phyloP scores from a whole-genome alignment of 2,113 vertebrate species.

The Dasyprocta punctata region DNA sequence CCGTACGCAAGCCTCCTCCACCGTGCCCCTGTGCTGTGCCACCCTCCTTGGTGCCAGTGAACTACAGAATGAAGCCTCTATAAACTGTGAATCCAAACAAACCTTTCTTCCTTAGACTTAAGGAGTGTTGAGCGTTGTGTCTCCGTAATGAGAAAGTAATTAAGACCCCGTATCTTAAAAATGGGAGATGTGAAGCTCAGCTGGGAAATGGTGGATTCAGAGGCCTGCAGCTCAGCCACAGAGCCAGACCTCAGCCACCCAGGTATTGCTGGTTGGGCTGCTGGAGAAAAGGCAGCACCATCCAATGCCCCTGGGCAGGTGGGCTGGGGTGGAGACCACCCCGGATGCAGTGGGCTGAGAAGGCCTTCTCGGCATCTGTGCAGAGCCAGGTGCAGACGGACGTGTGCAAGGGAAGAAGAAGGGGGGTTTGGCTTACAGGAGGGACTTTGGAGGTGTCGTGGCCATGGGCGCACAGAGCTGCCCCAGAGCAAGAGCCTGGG shows the following conservation, averaged over 20 bases:
- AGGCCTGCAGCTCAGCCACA: background rate
- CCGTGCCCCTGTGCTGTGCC: background rate
- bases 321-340: background rate
- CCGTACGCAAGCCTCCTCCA: background rate
- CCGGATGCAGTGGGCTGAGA: background rate
- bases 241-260: background rate
- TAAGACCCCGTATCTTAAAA: background rate
- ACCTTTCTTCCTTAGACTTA: background rate
- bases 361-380: background rate
- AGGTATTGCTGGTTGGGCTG: too few species aligned
- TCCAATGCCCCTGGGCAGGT: accelerated
- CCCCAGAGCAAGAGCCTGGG: background rate
- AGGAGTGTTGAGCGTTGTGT: background rate
- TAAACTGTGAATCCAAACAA: background rate
- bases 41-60: background rate
- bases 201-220: background rate
- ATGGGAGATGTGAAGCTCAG: background rate
- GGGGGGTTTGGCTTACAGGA: background rate
- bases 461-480: accelerated
- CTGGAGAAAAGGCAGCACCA: background rate
- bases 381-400: too few species aligned
- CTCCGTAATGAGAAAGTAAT: background rate
- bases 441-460: background rate
- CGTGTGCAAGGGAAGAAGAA: accelerated
- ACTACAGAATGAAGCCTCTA: background rate